phyloP scores from a whole-genome alignment of 2,797 vertebrate genomes.

The Characodon lateralis region DNA sequence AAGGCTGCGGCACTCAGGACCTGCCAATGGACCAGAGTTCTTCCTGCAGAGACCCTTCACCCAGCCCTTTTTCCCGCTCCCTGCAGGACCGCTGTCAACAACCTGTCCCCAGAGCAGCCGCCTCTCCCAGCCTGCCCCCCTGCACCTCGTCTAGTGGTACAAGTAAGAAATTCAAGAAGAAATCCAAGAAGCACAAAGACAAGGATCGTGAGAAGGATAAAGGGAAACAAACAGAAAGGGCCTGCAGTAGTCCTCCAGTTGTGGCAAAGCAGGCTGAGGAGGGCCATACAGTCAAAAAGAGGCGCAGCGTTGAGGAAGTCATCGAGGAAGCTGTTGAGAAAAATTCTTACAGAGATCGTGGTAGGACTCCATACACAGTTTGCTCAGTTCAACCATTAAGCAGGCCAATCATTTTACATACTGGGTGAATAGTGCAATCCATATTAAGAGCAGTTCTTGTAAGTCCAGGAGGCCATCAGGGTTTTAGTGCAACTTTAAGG shows the following conservation, averaged over 20 bases:
- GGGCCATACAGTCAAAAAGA: slow-evolving; percentile 71
- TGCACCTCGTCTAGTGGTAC: slow-evolving; percentile 62
- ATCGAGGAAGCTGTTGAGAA: slow-evolving; percentile 48
- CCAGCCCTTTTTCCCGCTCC: slow-evolving; percentile 67
- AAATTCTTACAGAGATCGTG: slow-evolving; percentile 59
- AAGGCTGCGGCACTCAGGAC: slow-evolving; percentile 88
- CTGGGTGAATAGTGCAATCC: background rate
- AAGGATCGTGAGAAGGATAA: slow-evolving; percentile 79
- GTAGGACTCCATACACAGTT: slow-evolving; percentile 41
- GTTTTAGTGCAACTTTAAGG: background rate
- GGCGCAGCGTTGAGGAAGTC: slow-evolving; percentile 55
- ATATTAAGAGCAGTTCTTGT: background rate
- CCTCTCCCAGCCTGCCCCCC: slow-evolving; percentile 55
- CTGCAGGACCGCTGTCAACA: slow-evolving; percentile 55
- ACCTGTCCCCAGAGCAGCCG: slow-evolving; percentile 35
- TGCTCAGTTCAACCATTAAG: background rate
- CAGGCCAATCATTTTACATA: background rate
- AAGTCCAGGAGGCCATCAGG: background rate
- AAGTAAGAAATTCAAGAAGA: slow-evolving; percentile 86
- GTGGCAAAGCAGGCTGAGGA: slow-evolving; percentile 50
- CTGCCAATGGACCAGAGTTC: slow-evolving; percentile 84
- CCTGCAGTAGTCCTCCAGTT: slow-evolving; percentile 42
- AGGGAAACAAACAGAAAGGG: slow-evolving; percentile 58
- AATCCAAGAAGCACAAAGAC: slow-evolving; percentile 87
- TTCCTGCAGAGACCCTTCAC: slow-evolving; percentile 83